Evolutionary conservation across 2,113 vertebrate genomes (phyloP).

Genomic region (Hypanus sabinus): DNA sequence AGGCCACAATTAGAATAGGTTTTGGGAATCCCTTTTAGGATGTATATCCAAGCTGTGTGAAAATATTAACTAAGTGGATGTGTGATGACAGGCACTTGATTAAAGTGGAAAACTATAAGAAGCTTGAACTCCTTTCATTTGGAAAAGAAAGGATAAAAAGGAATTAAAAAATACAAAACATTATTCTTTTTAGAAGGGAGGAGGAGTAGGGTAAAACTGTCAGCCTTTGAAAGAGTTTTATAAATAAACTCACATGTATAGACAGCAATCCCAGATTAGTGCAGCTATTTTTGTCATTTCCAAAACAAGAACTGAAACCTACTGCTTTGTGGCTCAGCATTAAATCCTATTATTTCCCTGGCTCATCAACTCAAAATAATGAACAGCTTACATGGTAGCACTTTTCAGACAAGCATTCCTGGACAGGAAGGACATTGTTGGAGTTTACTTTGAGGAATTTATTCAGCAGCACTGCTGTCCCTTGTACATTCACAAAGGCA

Average conservation of each 20-base stretch:
- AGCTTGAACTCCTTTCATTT: not conserved
- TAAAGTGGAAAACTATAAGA: not conserved
- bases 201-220: not conserved
- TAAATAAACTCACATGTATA: not conserved
- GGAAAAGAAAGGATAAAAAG: not conserved
- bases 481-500: not conserved
- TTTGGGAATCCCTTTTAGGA: not conserved
- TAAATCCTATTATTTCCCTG: slow-evolving; percentile 12
- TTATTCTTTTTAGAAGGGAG: not conserved
- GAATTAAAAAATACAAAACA: not conserved
- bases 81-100: not conserved
- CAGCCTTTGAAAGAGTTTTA: not conserved
- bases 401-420: not conserved
- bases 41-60: not conserved
- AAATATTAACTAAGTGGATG: not conserved
- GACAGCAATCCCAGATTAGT: not conserved
- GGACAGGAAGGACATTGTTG: not conserved
- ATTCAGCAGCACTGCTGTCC: not conserved
- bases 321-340: slow-evolving; percentile 2
- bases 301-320: slow-evolving; percentile 10
- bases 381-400: not conserved
- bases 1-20: not conserved
- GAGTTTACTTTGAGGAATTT: not conserved
- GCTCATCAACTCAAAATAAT: not conserved
- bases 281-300: not conserved